A percentile compares a stretch with the other conserved stretches of the same genome.
Evolutionary conservation across 2,888 invertebrate species (phyloP).

Genomic region (Hydroisotoma schaefferi): DNA sequence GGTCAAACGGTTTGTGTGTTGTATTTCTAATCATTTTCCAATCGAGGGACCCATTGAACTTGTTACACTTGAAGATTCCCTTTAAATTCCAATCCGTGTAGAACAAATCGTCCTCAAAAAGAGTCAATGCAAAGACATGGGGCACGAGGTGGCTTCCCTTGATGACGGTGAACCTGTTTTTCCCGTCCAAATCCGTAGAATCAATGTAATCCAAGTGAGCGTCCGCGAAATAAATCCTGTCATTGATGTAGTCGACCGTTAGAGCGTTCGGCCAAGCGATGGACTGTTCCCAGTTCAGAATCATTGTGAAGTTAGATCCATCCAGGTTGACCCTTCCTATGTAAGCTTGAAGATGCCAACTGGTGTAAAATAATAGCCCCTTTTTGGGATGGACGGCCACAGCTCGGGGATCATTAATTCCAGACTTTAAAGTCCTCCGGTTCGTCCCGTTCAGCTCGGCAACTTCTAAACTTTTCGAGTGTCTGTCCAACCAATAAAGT

Average conservation of each 20-base stretch:
- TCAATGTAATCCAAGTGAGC: slow-evolving; percentile 98
- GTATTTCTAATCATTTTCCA: slow-evolving; percentile 75
- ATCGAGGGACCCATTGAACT: slow-evolving; percentile 71
- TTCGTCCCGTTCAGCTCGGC: slow-evolving; percentile 88
- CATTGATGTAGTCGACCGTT: slow-evolving; percentile 93
- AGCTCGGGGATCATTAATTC: slow-evolving; percentile 89
- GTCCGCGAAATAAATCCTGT: slow-evolving; percentile 95
- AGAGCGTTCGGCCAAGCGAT: slow-evolving; percentile 98
- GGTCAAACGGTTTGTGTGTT: slow-evolving; percentile 91
- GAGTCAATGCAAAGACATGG: slow-evolving; percentile 89
- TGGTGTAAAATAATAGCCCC: slow-evolving; percentile 90
- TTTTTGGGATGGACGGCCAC: slow-evolving; percentile 91
- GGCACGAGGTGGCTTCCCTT: slow-evolving; percentile 70
- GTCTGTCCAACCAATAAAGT: slow-evolving; percentile 94
- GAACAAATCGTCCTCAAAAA: slow-evolving; percentile 85
- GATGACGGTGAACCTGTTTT: slow-evolving; percentile 74
- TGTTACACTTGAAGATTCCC: slow-evolving; percentile 84
- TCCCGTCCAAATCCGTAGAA: slow-evolving; percentile 87
- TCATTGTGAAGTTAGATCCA: slow-evolving; percentile 81
- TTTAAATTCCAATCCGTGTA: slow-evolving; percentile 99
- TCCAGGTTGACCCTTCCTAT: slow-evolving; percentile 98
- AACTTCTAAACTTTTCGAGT: slow-evolving; percentile 92
- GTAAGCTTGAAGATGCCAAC: slow-evolving; percentile 93
- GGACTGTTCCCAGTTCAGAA: slow-evolving; percentile 87
- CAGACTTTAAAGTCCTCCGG: slow-evolving; percentile 81